Evolutionary conservation across 2,113 vertebrate species (phyloP).

Genomic region (Xyliphius kryptos): DNA sequence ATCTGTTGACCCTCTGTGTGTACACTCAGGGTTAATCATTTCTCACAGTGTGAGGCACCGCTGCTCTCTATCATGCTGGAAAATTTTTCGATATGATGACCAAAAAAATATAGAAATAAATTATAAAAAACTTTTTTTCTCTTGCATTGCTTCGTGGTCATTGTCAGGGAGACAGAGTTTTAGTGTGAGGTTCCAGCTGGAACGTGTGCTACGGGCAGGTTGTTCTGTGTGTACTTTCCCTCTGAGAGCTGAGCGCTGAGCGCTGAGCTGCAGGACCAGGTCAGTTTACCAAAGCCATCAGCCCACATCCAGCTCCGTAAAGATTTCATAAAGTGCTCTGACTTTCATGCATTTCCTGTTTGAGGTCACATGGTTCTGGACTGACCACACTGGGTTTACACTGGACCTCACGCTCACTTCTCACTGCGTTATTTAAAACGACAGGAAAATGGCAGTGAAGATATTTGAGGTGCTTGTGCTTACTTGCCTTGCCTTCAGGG

Average conservation of each 20-base stretch:
- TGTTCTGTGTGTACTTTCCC: constrained; percentile 26
- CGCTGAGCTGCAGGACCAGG: not conserved
- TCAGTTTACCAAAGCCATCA: constrained; percentile 32
- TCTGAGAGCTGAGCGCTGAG: constrained; percentile 13
- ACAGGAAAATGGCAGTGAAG: not conserved
- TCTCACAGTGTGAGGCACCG: too few species aligned
- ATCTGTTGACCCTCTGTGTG: too few species aligned
- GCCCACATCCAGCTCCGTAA: constrained; percentile 5
- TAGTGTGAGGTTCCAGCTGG: not conserved
- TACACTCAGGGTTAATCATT: too few species aligned
- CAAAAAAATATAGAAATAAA: too few species aligned
- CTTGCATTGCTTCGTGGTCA: too few species aligned
- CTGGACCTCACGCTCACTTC: not conserved
- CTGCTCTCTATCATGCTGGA: too few species aligned
- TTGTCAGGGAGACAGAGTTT: not conserved
- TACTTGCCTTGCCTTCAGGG: constrained; percentile 5
- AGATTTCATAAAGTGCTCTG: too few species aligned
- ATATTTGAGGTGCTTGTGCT: not conserved
- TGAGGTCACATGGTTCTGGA: not conserved
- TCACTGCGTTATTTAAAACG: not conserved
- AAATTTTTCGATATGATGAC: too few species aligned
- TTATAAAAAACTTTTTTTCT: too few species aligned
- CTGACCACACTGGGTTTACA: too few species aligned
- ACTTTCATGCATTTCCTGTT: too few species aligned
- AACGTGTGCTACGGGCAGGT: not conserved